Evolutionary conservation across 2,113 vertebrate species (phyloP).

Genomic region (Anoura caudifer): DNA sequence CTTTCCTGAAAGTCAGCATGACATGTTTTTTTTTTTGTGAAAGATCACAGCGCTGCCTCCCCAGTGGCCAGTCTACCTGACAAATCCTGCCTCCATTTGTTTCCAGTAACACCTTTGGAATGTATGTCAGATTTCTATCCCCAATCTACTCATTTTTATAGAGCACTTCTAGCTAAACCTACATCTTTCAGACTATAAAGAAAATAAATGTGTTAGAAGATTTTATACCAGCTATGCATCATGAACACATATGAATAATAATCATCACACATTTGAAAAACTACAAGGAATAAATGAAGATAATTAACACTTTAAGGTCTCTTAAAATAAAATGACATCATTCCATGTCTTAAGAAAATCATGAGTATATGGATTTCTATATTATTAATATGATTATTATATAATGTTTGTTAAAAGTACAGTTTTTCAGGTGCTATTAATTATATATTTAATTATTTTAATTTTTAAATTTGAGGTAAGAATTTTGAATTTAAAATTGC

Average conservation of each 20-base stretch:
- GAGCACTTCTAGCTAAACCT: background rate
- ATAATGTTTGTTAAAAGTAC: background rate
- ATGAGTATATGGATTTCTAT: background rate
- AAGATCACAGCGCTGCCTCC: conserved; percentile 50
- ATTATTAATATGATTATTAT: background rate
- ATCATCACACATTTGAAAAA: background rate
- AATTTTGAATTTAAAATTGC: background rate
- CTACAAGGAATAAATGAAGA: background rate
- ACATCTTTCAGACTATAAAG: background rate
- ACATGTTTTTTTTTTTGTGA: conserved; percentile 57
- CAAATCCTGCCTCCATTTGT: conserved; percentile 26
- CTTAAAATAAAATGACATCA: background rate
- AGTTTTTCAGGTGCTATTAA: background rate
- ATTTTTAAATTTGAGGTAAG: background rate
- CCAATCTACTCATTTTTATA: conserved; percentile 36
- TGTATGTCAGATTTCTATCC: conserved; percentile 21
- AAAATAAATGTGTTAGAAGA: background rate
- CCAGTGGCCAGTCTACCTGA: conserved; percentile 44
- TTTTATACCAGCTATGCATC: background rate
- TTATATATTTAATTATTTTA: background rate
- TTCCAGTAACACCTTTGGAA: conserved; percentile 59
- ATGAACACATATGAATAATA: background rate
- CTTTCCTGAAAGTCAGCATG: background rate
- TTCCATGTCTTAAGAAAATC: background rate
- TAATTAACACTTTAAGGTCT: background rate